Conservation (phyloP, 2,888 invertebrate species). For the Eudemis profundana region DNA sequence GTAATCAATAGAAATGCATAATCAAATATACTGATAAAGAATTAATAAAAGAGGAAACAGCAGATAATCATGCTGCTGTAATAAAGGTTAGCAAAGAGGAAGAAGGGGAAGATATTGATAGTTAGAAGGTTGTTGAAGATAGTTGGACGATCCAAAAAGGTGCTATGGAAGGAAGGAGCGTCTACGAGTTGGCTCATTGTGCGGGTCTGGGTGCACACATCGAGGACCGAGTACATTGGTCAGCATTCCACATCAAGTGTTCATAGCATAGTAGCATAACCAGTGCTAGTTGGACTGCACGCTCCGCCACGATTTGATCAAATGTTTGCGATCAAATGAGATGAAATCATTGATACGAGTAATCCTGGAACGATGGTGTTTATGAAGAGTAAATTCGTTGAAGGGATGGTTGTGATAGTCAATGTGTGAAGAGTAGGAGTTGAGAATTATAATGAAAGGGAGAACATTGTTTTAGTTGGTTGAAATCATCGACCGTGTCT, state of each 20-base stretch:
- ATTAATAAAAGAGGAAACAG: slow-evolving; percentile 35
- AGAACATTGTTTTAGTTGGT: too few species aligned
- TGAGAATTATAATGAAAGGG: not conserved
- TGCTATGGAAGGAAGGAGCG: slow-evolving; percentile 85
- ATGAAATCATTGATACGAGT: slow-evolving; percentile 16
- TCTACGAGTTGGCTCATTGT: slow-evolving; percentile 73
- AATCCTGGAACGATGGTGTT: not conserved
- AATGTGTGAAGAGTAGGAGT: not conserved
- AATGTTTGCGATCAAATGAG: slow-evolving; percentile 56
- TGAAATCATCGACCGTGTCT: too few species aligned
- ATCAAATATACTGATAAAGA: not conserved
- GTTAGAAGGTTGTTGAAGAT: slow-evolving; percentile 65
- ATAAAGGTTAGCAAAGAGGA: not conserved
- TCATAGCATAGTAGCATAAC: slow-evolving; percentile 71
- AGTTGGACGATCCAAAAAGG: slow-evolving; percentile 85
- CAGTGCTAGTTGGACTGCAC: slow-evolving; percentile 68
- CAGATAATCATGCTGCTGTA: not conserved
- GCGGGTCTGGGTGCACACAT: slow-evolving; percentile 81
- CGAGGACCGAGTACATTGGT: slow-evolving; percentile 64
- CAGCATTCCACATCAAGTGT: slow-evolving; percentile 81
- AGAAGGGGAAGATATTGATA: slow-evolving; percentile 56
- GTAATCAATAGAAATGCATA: slow-evolving; percentile 57
- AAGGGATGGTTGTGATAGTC: not conserved
- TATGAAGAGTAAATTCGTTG: not conserved
- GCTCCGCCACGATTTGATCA: slow-evolving; percentile 70